These are phyloP conservation scores for Mythimna impura DNA, from an alignment of 2,888 invertebrate species.

Conservation along the genomic window DNA sequence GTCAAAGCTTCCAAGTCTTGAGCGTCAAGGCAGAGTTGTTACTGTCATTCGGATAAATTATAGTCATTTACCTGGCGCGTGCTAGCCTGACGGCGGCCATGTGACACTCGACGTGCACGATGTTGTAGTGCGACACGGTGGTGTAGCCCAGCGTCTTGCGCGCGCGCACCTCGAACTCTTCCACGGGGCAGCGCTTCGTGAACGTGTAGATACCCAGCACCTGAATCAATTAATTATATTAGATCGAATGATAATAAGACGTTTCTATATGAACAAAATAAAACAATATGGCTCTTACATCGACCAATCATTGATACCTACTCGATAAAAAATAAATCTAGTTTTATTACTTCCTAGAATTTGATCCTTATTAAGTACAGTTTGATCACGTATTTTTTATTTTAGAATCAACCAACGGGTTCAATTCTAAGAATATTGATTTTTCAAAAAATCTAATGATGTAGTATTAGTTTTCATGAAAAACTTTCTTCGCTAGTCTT, in stretches of 20 bases:
- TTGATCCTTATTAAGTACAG: too few relatives aligned
- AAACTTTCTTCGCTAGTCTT: too few relatives aligned
- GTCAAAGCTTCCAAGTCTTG: too few relatives aligned
- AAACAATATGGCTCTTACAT: background rate
- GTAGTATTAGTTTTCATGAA: too few relatives aligned
- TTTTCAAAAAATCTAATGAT: too few relatives aligned
- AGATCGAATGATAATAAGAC: background rate
- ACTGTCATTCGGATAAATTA: background rate
- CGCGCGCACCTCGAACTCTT: slow-evolving; percentile 97
- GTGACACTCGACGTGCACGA: slow-evolving; percentile 99
- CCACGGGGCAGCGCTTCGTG: slow-evolving; percentile 98
- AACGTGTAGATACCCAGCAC: slow-evolving; percentile 99
- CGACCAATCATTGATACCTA: too few relatives aligned
- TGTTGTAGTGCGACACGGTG: slow-evolving; percentile 99
- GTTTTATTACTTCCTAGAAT: too few relatives aligned
- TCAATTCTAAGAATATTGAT: too few relatives aligned
- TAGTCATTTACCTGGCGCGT: slow-evolving; percentile 79
- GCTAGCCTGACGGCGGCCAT: slow-evolving; percentile 97
- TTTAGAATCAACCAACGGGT: too few relatives aligned
- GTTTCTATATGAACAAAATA: background rate
- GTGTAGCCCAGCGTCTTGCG: slow-evolving; percentile 97
- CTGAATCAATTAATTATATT: slow-evolving; percentile 67
- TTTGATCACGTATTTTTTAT: too few relatives aligned
- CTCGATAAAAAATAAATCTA: too few relatives aligned
- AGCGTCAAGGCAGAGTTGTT: too few relatives aligned